phyloP scores from a whole-genome alignment of 2,113 vertebrate genomes.

The Hydropotes inermis region DNA sequence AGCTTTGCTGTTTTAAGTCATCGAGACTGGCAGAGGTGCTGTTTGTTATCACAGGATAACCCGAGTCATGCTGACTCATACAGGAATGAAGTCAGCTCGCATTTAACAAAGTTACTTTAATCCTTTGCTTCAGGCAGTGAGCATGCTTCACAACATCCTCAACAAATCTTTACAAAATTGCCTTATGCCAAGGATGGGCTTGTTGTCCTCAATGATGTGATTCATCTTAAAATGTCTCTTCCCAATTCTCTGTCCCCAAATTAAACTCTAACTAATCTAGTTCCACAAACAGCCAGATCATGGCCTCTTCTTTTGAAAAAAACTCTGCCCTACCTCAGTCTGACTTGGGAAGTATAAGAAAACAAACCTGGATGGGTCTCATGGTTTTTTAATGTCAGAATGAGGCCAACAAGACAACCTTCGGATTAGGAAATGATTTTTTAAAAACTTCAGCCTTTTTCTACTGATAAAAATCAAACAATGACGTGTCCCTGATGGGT shows the following conservation, averaged over 20 bases:
- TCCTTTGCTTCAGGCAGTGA: neutral
- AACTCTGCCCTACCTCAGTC: neutral
- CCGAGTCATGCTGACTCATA: neutral
- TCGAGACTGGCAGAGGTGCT: neutral
- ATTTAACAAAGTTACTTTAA: neutral
- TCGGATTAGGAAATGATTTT: constrained; percentile 48
- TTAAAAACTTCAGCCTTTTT: constrained; percentile 64
- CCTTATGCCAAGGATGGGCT: neutral
- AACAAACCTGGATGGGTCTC: neutral
- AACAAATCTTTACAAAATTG: neutral
- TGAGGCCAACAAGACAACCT: constrained; percentile 58
- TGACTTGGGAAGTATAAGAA: neutral
- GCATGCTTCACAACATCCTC: neutral
- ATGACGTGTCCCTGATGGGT: constrained; percentile 62
- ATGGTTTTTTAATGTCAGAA: constrained; percentile 40
- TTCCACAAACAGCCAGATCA: neutral
- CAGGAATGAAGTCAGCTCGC: neutral
- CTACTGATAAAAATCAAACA: constrained; percentile 74
- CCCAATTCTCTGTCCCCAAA: neutral
- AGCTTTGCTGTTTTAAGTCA: neutral
- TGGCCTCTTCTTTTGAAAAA: neutral
- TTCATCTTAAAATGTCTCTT: neutral
- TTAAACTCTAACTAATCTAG: neutral
- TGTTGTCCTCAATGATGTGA: neutral
- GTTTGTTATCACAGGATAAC: neutral